Evolutionary conservation across 2,113 vertebrate genomes (phyloP), one percentile per base, ranked within the genome.

Genomic region (Cyphomyrus discorhynchus): DNA sequence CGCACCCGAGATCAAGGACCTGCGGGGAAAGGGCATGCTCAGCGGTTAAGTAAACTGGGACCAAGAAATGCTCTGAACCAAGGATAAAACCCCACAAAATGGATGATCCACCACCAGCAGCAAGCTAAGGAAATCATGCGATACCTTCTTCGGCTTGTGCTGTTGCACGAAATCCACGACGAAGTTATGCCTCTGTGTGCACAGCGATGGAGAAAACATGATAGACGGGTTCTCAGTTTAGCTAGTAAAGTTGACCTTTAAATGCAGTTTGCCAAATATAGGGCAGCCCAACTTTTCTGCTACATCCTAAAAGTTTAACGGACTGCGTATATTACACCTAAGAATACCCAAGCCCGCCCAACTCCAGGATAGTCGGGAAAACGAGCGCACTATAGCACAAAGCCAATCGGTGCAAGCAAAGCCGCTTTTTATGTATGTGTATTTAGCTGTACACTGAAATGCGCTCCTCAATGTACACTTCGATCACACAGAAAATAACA

Each of bases 1-100:
- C 93, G 92, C 98, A 99, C 13, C 98, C 98, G 91, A 99, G 91
- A 92, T 99, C 98, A 86, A 96, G 95, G 92, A 99, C 97, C 98
- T 99, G 93, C 35, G 92, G 77, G 90, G 56, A 53, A 93, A 24
- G 92, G 10, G 3, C 8, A 8, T 24, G 46, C 4, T 53, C 15
- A 19, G 35, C 31, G 45, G 80, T 56, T 19, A 46, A 21, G 5
- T 39, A 27, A 35, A 80, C 39, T 82, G 66, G 24, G 2, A 31
- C 27, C 66, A 31, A 70, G n/a, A 35, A 15, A 74, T 31, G 66
- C n/a, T 74, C 66, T 35, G 66, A 74, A 74, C 31, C 27, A 35
- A 74, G 10, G 27, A 0, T 31, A 35, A 31, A 31, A 35, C 2
- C 66, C 27, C 27, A 74, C 24, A 6, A 74, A 35, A 62, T 62